Evolutionary conservation across 1,140 invertebrate genomes (phyloP), one percentile per base, ranked within the genome.

Genomic region (Triops longicaudatus): DNA sequence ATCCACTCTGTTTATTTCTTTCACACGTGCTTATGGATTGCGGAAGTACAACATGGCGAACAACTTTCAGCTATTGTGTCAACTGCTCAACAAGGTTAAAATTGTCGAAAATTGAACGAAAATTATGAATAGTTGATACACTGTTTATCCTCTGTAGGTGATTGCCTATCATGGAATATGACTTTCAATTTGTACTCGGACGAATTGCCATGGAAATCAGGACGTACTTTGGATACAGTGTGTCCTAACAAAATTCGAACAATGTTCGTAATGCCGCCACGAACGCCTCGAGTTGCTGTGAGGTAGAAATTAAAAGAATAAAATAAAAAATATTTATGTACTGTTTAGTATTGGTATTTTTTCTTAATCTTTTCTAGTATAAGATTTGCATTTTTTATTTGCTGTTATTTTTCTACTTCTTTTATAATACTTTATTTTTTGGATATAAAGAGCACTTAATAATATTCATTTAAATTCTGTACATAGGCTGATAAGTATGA

Each of bases 121-220:
- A n/a, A n/a, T n/a, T n/a, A n/a, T 22, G 22, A 63, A 17, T 14
- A n/a, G 14, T 63, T 44, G 17, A 44, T 12, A 10, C 0, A 22
- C 11, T 26, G 11, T 75, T 26, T 14, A 26, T 12, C 17, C 10
- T 27, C 27, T 26, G n/a, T 27, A 77, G 76, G 76, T 26, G 72
- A 77, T 41, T 77, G 76, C n/a, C 27, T 43, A 26, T 41, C 73
- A 42, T 77, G 76, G 76, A 77, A 77, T 43, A n/a, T 77, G 26
- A 77, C 76, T 12, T 44, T 77, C 26, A 31, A 73, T n/a, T 28
- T 73, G 2, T 77, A 73, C 41, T 72, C 73, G 11, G 72, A 74
- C 12, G 41, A 41, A 4, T 43, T 31, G 37, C 72, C 76, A 6
- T 44, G 44, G 26, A 72, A 77, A n/a, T 42, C 73, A 41, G 76